Conservation (phyloP, 2,888 invertebrate species). For the Platypus cylindrus region DNA sequence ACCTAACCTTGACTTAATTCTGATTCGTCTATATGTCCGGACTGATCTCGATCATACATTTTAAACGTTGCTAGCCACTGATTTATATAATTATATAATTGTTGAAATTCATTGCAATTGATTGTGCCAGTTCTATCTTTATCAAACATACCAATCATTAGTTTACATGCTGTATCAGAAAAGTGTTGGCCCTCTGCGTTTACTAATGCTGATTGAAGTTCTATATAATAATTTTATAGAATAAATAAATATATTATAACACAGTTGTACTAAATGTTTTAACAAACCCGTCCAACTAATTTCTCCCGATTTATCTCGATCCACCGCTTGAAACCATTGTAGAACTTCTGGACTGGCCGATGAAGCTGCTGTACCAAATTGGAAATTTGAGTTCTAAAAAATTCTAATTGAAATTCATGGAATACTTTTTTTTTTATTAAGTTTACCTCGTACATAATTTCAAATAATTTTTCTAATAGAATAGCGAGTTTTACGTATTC, state of each 20-base stretch:
- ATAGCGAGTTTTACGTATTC: too few species aligned
- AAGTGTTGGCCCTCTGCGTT: conserved; percentile 78
- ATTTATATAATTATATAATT: conserved; percentile 76
- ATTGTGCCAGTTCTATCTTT: conserved; percentile 74
- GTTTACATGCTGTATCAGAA: conserved; percentile 67
- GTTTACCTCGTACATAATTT: conserved; percentile 5
- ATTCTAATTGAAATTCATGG: background rate
- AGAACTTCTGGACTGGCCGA: conserved; percentile 57
- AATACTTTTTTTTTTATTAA: too few species aligned
- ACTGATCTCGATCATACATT: conserved; percentile 73
- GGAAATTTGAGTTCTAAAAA: conserved; percentile 10
- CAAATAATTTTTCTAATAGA: too few species aligned
- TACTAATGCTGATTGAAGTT: conserved; percentile 67
- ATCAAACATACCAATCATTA: conserved; percentile 91
- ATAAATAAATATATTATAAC: background rate
- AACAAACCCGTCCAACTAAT: conserved; percentile 45
- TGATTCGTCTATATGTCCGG: conserved; percentile 68
- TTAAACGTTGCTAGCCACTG: conserved; percentile 79
- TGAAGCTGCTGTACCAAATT: conserved; percentile 11
- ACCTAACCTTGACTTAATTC: conserved; percentile 67
- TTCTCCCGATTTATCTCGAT: conserved; percentile 70
- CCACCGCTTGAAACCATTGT: conserved; percentile 75
- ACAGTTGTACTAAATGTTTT: background rate
- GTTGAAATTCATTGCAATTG: conserved; percentile 71
- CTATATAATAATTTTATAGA: conserved; percentile 34